Conservation (phyloP, 92 coral and sea anemone species). For the Porites evermanni region DNA sequence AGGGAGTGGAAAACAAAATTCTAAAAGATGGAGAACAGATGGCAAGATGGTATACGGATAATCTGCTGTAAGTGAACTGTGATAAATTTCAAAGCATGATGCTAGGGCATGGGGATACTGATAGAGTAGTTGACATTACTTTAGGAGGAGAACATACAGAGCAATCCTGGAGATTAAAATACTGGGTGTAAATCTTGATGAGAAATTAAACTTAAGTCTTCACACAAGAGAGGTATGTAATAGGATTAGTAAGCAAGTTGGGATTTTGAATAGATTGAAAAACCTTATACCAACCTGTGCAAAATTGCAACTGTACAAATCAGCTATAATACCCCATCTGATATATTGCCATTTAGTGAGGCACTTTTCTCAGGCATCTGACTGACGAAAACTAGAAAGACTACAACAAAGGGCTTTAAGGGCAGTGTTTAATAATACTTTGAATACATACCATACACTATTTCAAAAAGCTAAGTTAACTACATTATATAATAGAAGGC, state of each 20-base stretch:
- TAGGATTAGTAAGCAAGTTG: constrained; percentile 1
- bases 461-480: background rate
- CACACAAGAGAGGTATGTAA: background rate
- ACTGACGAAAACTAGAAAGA: background rate
- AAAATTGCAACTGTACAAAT: constrained; percentile 8
- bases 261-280: constrained; percentile 6
- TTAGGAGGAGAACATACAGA: background rate
- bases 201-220: background rate
- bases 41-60: background rate
- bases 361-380: too few species aligned
- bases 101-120: background rate
- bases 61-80: background rate
- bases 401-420: background rate
- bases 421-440: background rate
- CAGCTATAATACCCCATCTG: background rate
- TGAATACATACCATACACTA: background rate
- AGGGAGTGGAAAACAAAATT: too few species aligned
- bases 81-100: background rate
- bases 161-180: background rate
- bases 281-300: background rate
- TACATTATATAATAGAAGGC: background rate
- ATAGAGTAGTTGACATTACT: background rate
- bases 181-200: too few species aligned
- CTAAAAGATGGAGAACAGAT: background rate
- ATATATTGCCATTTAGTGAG: too few species aligned